These are phyloP conservation scores for Folsomia candida DNA, from an alignment of 2,888 invertebrate genomes.

Conservation along the genomic window DNA sequence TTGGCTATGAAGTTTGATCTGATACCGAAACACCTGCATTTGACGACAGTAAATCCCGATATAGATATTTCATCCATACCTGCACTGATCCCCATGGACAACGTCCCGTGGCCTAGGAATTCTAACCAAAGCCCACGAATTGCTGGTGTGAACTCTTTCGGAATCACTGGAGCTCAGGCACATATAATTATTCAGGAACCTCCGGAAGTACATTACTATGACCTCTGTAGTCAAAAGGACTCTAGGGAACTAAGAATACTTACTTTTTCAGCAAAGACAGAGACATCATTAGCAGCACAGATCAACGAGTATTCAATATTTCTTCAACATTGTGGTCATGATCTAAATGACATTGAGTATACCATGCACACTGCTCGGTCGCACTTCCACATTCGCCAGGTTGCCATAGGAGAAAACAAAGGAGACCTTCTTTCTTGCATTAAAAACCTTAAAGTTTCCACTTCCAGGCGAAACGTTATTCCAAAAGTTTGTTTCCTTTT, in stretches of 20 bases:
- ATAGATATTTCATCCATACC: background rate
- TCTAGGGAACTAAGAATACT: background rate
- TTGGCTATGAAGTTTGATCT: background rate
- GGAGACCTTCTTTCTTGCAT: too few species aligned
- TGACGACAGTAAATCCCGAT: background rate
- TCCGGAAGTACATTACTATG: background rate
- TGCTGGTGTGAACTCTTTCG: conserved; percentile 13
- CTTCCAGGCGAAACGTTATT: background rate
- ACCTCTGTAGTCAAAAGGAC: background rate
- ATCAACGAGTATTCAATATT: background rate
- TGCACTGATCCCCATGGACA: background rate
- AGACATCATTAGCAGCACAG: background rate
- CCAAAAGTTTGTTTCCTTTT: conserved; percentile 17
- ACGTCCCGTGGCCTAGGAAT: background rate
- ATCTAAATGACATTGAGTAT: background rate
- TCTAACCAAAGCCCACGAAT: background rate
- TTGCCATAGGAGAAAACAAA: too few species aligned
- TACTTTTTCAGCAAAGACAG: conserved; percentile 10
- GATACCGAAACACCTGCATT: background rate
- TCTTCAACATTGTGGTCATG: too few species aligned
- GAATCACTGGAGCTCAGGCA: conserved; percentile 11
- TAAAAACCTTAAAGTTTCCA: too few species aligned
- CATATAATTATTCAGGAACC: conserved; percentile 13
- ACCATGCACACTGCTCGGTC: background rate
- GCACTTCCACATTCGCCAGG: background rate